Evolutionary conservation across 1,140 invertebrate species (phyloP).

Genomic region (Drosophila micromelanica): DNA sequence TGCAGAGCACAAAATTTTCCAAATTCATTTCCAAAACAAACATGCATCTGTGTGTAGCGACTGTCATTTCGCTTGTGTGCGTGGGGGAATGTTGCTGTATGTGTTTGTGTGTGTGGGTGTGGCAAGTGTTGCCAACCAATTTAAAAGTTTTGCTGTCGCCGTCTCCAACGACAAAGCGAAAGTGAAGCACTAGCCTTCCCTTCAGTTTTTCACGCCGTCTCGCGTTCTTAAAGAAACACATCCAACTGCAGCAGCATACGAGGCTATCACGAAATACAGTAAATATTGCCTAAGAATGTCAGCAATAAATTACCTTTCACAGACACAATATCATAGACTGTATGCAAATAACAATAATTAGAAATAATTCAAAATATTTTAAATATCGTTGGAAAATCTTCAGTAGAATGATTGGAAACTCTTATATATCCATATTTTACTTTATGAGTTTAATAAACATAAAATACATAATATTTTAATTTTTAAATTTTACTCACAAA

Average conservation of each 20-base stretch:
- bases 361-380: too few species aligned
- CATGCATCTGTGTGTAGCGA: conserved; percentile 42
- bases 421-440: too few species aligned
- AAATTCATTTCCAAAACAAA: conserved; percentile 84
- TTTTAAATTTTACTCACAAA: too few species aligned
- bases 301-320: neutral
- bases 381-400: too few species aligned
- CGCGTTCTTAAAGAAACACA: conserved; percentile 71
- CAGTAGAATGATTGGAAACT: too few species aligned
- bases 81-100: conserved; percentile 1
- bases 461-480: too few species aligned
- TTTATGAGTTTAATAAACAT: too few species aligned
- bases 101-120: conserved; percentile 32
- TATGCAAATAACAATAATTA: too few species aligned
- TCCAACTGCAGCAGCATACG: conserved; percentile 44
- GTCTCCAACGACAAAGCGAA: conserved; percentile 58
- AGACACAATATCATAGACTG: too few species aligned
- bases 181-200: conserved; percentile 59
- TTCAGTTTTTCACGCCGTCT: conserved; percentile 59
- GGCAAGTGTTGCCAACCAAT: conserved; percentile 82
- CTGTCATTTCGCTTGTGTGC: conserved; percentile 25
- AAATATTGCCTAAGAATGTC: conserved; percentile 3
- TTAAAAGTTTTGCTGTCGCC: conserved; percentile 78
- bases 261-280: conserved; percentile 14
- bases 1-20: conserved; percentile 64